phyloP scores from a whole-genome alignment of 2,797 vertebrate genomes.

The Lutjanus campechanus region DNA sequence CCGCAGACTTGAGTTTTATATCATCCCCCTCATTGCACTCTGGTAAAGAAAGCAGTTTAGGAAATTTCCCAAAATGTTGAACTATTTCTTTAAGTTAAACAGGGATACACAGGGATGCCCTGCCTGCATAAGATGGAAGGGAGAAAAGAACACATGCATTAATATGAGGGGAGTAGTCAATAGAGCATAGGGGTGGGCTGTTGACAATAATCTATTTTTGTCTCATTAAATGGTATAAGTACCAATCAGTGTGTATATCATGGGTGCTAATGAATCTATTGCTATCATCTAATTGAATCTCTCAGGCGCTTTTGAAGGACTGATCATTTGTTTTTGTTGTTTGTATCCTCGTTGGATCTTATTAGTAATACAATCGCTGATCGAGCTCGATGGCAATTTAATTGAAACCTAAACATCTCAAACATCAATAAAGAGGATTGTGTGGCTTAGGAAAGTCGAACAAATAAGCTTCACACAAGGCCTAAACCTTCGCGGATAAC shows the following conservation, averaged over 20 bases:
- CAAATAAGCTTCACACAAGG: constrained; percentile 39
- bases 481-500: constrained; percentile 43
- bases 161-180: constrained; percentile 10
- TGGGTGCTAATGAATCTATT: constrained; percentile 56
- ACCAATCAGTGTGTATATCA: constrained; percentile 60
- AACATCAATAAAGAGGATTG: constrained; percentile 44
- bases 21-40: neutral
- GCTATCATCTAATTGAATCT: constrained; percentile 66
- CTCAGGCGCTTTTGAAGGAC: constrained; percentile 36
- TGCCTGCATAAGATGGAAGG: neutral
- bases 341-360: constrained; percentile 37
- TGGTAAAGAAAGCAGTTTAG: neutral
- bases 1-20: neutral
- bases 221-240: constrained; percentile 56
- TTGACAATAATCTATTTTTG: constrained; percentile 46
- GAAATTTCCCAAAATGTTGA: neutral
- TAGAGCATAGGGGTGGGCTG: constrained; percentile 3
- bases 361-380: constrained; percentile 46
- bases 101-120: neutral
- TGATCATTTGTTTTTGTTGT: constrained; percentile 53
- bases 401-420: constrained; percentile 53
- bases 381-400: constrained; percentile 31
- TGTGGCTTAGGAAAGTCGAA: constrained; percentile 20
- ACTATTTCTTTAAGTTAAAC: neutral
- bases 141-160: constrained; percentile 6